These are phyloP conservation scores for rabbit (Oryctolagus cuniculus) DNA, from an alignment of 2,113 vertebrate genomes.

Conservation along the genomic window DNA sequence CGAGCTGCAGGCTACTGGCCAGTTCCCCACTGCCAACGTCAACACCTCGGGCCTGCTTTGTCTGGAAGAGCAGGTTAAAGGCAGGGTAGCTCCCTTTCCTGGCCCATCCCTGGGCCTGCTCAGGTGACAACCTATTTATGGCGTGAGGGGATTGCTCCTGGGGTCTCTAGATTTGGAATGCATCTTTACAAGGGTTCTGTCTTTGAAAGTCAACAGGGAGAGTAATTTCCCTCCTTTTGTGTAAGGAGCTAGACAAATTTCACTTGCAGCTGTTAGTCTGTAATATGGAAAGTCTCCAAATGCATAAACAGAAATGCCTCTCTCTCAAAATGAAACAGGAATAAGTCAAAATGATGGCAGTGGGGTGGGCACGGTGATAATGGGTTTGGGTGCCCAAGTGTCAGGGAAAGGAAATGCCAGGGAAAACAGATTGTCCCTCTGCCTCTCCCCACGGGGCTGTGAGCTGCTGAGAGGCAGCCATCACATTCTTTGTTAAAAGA, in stretches of 20 bases:
- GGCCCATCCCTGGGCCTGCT: not conserved
- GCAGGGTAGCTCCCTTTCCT: not conserved
- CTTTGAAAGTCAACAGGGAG: slow-evolving; percentile 58
- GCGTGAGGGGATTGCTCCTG: not conserved
- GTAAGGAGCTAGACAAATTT: slow-evolving; percentile 46
- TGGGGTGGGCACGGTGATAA: not conserved
- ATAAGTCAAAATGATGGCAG: not conserved
- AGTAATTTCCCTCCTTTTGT: slow-evolving; percentile 36
- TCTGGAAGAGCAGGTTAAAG: slow-evolving; percentile 62
- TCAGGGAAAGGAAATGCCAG: slow-evolving; percentile 9
- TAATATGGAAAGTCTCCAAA: slow-evolving; percentile 51
- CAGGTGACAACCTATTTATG: not conserved
- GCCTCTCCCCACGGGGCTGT: not conserved
- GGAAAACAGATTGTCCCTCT: not conserved
- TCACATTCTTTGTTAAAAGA: not conserved
- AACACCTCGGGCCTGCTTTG: slow-evolving; percentile 63
- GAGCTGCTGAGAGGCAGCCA: slow-evolving; percentile 25
- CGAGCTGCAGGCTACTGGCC: slow-evolving; percentile 39
- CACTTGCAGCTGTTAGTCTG: slow-evolving; percentile 29
- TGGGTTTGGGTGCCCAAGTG: not conserved
- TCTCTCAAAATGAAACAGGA: not conserved
- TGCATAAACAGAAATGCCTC: slow-evolving; percentile 16
- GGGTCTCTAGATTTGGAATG: slow-evolving; percentile 28
- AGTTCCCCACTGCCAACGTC: slow-evolving; percentile 59
- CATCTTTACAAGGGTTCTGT: slow-evolving; percentile 48